Percentiles rank a stretch among this genome's conserved stretches.
Evolutionary conservation across 2,113 vertebrate genomes (phyloP).

Genomic region (Atractosteus spatula): DNA sequence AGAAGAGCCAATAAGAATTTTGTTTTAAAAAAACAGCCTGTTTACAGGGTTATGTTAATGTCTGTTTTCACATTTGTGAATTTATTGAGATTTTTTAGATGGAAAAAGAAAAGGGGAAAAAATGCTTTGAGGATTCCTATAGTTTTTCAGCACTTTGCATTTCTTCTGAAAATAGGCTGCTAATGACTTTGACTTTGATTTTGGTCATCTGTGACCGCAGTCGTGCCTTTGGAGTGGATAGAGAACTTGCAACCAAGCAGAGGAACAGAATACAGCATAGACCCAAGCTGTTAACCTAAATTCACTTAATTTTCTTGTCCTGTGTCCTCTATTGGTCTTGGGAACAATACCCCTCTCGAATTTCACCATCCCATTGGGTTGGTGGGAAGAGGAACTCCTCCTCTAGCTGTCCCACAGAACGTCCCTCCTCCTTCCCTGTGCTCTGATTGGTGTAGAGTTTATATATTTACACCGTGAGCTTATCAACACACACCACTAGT

Average conservation of each 20-base stretch:
- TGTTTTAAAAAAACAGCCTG: too few relatives aligned
- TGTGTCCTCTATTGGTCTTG: slow-evolving; percentile 20
- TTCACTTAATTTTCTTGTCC: slow-evolving; percentile 13
- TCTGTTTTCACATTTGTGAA: too few relatives aligned
- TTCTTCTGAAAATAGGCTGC: slow-evolving; percentile 34
- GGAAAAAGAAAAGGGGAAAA: background rate
- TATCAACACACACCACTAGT: slow-evolving; percentile 69
- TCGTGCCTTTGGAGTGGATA: slow-evolving; percentile 29
- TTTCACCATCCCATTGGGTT: slow-evolving; percentile 43
- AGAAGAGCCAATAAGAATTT: too few relatives aligned
- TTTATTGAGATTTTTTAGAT: background rate
- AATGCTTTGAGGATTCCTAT: slow-evolving; percentile 3
- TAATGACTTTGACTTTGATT: slow-evolving; percentile 34
- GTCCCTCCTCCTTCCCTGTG: slow-evolving; percentile 29
- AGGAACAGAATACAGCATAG: background rate
- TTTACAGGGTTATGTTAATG: too few relatives aligned
- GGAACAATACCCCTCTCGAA: slow-evolving; percentile 48
- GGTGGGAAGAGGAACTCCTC: slow-evolving; percentile 18
- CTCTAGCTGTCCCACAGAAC: slow-evolving; percentile 52
- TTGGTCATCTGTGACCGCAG: slow-evolving; percentile 17
- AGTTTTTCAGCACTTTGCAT: slow-evolving; percentile 13
- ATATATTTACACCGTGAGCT: slow-evolving; percentile 63
- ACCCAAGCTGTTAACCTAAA: background rate
- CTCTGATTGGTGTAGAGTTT: slow-evolving; percentile 60
- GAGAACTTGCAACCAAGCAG: slow-evolving; percentile 1